Base-by-base conservation (phyloP, 2,113 vertebrate genomes). In the Phaethornis superciliosus region DNA sequence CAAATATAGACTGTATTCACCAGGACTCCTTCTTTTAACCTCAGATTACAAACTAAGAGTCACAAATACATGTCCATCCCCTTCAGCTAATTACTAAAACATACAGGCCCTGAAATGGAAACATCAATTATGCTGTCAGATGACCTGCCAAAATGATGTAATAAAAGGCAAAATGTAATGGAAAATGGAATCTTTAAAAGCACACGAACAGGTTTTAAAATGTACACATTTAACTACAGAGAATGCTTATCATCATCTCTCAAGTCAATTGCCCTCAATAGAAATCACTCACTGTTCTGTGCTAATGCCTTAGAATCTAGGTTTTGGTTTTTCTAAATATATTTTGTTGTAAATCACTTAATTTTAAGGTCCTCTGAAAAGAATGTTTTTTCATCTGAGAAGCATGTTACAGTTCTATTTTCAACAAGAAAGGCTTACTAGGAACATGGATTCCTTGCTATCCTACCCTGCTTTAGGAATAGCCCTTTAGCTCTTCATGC, bases 21-120 rank as follows among this genome's bases (percentile, higher is more conserved):
- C 5, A 71, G 49, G 52, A 94, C 85, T 85, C 47, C 35, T 81
- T 64, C 86, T 49, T 68, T 59, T 71, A 85, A 51, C 60, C 74
- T 88, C 85, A 71, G 77, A 85, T 56, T 91, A 49, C 51, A 37
- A 85, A 88, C 74, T 16, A 71, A 71, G 54, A 79, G 28, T 80
- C 46, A 60, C 52, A 93, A 82, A 90, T 74, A 60, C 15, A n/a
- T 15, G 12, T 63, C 60, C 60, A 15, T 72, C 40, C 80, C 64
- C n/a, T 68, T 82, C 62, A 81, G 52, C 49, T 84, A 86, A 90
- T 85, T 93, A 60, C 76, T 90, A 58, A 84, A 95, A 55, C 54
- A 89, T 72, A 77, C 7, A 35, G 58, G 46, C 44, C 68, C 52
- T 88, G 76, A 84, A 91, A 83, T 56, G 49, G 87, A 94, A 94